These are phyloP conservation scores for Catostomus latipinnis DNA, from an alignment of 2,797 vertebrate species.

Conservation along the genomic window DNA sequence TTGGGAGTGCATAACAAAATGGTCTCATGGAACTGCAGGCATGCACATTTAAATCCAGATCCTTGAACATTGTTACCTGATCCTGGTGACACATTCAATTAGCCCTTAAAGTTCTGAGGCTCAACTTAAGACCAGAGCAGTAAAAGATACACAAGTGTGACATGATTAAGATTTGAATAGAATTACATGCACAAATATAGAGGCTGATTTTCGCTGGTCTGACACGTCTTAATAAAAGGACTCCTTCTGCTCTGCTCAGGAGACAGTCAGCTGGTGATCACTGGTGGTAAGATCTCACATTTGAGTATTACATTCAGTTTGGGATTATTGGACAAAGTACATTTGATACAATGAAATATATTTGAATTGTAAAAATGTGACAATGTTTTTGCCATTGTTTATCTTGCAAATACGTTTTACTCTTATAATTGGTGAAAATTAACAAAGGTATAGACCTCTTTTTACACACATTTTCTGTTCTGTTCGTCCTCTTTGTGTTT, in stretches of 20 bases:
- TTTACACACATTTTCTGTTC: too few relatives aligned
- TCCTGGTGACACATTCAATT: not conserved
- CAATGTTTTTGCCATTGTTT: too few relatives aligned
- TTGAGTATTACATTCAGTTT: not conserved
- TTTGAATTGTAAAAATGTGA: too few relatives aligned
- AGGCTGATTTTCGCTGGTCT: slow-evolving; percentile 50
- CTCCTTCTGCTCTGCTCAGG: slow-evolving; percentile 35
- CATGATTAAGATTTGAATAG: slow-evolving; percentile 64
- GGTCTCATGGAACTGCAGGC: too few relatives aligned
- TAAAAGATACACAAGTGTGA: slow-evolving; percentile 52
- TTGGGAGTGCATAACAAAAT: not conserved
- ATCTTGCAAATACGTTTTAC: too few relatives aligned
- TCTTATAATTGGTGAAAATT: too few relatives aligned
- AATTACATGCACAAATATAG: slow-evolving; percentile 68
- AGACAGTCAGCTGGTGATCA: slow-evolving; percentile 29
- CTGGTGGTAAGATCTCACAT: slow-evolving; percentile 13
- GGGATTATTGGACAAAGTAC: too few relatives aligned
- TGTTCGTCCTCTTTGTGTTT: too few relatives aligned
- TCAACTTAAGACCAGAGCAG: too few relatives aligned
- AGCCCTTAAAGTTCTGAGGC: not conserved
- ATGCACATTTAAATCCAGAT: slow-evolving; percentile 11
- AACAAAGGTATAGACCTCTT: too few relatives aligned
- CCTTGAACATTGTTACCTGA: slow-evolving; percentile 2
- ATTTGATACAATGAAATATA: too few relatives aligned
- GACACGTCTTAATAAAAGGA: slow-evolving; percentile 65